phyloP scores from a whole-genome alignment of 1,140 invertebrate genomes.

The Tigriopus japonicus region DNA sequence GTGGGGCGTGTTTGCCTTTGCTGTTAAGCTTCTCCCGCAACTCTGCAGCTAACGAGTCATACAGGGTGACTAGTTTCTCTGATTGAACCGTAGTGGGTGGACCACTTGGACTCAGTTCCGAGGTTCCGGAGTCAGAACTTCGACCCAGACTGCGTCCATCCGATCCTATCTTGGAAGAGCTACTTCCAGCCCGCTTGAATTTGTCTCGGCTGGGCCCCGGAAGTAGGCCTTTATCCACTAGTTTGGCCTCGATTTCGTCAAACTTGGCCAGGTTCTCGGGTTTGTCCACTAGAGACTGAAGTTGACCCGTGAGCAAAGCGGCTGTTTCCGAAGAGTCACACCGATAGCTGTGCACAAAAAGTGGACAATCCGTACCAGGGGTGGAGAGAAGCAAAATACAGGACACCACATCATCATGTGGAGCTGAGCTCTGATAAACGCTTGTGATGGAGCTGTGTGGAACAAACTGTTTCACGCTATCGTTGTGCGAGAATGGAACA shows the following conservation, averaged over 20 bases:
- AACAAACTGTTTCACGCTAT: conserved; percentile 69
- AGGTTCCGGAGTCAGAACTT: conserved; percentile 11
- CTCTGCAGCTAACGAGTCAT: conserved; percentile 78
- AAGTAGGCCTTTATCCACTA: conserved; percentile 29
- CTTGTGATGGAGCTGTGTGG: conserved; percentile 76
- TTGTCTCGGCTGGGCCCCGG: neutral
- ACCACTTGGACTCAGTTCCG: conserved; percentile 13
- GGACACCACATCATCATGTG: conserved; percentile 69
- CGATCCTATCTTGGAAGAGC: conserved; percentile 10
- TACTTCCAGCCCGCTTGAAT: no score
- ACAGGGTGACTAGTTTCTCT: conserved; percentile 49
- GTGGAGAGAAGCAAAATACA: conserved; percentile 73
- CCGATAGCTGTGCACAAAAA: conserved; percentile 84
- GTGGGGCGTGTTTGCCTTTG: conserved; percentile 19
- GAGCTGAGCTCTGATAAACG: conserved; percentile 41
- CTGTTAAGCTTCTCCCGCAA: conserved; percentile 56
- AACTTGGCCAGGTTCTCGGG: conserved; percentile 73
- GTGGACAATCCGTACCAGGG: conserved; percentile 63
- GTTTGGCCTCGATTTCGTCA: conserved; percentile 46
- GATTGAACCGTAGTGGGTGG: conserved; percentile 21
- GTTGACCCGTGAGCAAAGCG: conserved; percentile 52
- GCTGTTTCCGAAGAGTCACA: conserved; percentile 88
- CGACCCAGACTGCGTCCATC: neutral
- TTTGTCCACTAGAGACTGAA: conserved; percentile 56
- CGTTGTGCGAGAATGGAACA: no score